phyloP scores from a whole-genome alignment of 2,888 invertebrate genomes.

The Drosophila lutescens region DNA sequence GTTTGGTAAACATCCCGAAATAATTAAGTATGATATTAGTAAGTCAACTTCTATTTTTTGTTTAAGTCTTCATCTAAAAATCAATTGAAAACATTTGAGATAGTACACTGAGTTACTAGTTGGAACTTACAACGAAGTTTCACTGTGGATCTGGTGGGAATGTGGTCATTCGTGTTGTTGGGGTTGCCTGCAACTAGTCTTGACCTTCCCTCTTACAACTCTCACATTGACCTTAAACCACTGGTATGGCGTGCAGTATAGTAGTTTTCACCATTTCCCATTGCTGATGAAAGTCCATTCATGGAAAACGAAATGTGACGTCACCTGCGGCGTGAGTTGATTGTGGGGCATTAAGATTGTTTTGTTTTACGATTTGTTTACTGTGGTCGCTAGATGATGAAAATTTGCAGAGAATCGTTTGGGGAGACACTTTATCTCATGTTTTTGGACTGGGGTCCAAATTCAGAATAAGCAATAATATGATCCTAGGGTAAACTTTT shows the following conservation, averaged over 20 bases:
- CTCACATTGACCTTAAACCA: slow-evolving; percentile 56
- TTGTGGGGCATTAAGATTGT: neutral
- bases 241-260: slow-evolving; percentile 8
- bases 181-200: slow-evolving; percentile 37
- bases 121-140: neutral
- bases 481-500: slow-evolving; percentile 12
- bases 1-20: too few species aligned
- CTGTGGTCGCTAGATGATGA: slow-evolving; percentile 37
- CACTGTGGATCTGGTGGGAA: slow-evolving; percentile 14
- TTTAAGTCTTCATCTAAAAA: too few species aligned
- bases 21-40: too few species aligned
- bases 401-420: slow-evolving; percentile 6
- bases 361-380: slow-evolving; percentile 14
- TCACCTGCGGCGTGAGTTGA: slow-evolving; percentile 19
- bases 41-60: too few species aligned
- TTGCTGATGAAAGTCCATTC: slow-evolving; percentile 54
- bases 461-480: slow-evolving; percentile 3
- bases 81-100: too few species aligned
- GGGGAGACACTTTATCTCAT: slow-evolving; percentile 5
- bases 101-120: neutral
- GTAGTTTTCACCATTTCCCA: slow-evolving; percentile 3
- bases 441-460: neutral
- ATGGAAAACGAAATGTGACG: slow-evolving; percentile 50
- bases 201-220: slow-evolving; percentile 51
- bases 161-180: slow-evolving; percentile 19